Evolutionary conservation across 2,797 vertebrate species (phyloP), one percentile per base, ranked within the genome.

Genomic region (Acanthurus tractus): DNA sequence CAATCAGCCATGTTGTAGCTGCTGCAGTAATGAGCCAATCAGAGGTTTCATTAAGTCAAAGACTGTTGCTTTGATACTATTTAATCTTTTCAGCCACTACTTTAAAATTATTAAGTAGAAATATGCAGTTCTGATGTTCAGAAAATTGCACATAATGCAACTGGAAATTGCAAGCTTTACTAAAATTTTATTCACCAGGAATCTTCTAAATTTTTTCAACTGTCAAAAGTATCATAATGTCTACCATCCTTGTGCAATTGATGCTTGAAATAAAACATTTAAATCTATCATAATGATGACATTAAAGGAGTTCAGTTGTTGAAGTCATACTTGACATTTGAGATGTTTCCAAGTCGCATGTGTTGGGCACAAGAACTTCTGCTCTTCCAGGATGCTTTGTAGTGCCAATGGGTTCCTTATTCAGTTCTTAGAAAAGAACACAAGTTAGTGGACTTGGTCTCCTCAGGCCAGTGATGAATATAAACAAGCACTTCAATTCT

Each of bases 311-410:
- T 8, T 10, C 2, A 53, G 40, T 3, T 18, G 42, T 53, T 48
- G n/a, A 70, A 46, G 36, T 52, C 74, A 22, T 96, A 93, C 92
- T 76, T 73, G 88, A 61, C 45, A 88, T 23, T 65, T 94, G 90
- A 29, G 94, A 89, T 13, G 92, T 44, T 1, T 96, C 95, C 82
- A 95, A 79, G 86, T 96, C 93, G 90, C 97, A 99, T 0, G 97
- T 98, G 70, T 99, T 96, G 14, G 96, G 94, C 6, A 97, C 98
- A 2, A 99, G 92, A 72, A 98, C 94, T 12, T 91, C 86, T 18
- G 54, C 89, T 84, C 82, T 91, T 78, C 80, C 86, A 15, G 83
- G 86, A 65, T 85, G 80, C 70, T 78, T 83, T 72, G 73, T 61
- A 3, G 81, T 82, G 67, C 72, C 67, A 0, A 67, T 54, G 7